Percentiles rank a stretch among this genome's conserved stretches.
Conservation (phyloP, 1,140 invertebrate species). For the Panulirus ornatus region DNA sequence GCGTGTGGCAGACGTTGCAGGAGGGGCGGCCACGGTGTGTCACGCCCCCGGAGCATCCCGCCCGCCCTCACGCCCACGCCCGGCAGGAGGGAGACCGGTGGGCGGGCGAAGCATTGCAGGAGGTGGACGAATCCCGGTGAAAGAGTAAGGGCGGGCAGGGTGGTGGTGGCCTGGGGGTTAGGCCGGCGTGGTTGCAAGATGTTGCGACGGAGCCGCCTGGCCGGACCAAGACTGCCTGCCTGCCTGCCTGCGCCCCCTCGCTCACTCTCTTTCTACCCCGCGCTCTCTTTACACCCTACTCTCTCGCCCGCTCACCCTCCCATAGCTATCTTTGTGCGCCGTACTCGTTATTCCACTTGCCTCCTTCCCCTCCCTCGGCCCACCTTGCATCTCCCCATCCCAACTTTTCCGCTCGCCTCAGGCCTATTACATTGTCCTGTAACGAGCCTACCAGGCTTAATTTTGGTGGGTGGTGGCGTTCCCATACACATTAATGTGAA, state of each 20-base stretch:
- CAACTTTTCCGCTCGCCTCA: no score
- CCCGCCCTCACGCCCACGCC: neutral
- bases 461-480: neutral
- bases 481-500: neutral
- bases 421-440: constrained; percentile 20
- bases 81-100: neutral
- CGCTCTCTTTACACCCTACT: constrained; percentile 64
- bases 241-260: constrained; percentile 19
- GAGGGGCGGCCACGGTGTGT: neutral
- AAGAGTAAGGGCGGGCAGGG: constrained; percentile 9
- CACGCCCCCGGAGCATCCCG: constrained; percentile 18
- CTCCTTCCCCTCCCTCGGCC: neutral
- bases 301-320: constrained; percentile 60
- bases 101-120: constrained; percentile 44
- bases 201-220: constrained; percentile 59
- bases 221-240: constrained; percentile 67
- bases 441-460: neutral
- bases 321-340: constrained; percentile 69
- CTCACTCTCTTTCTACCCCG: constrained; percentile 44
- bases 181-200: constrained; percentile 69
- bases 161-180: constrained; percentile 45
- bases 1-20: neutral
- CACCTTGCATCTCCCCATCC: constrained; percentile 1
- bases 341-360: constrained; percentile 51
- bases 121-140: constrained; percentile 42